These are phyloP conservation scores for Ceratitis capitata DNA, from an alignment of 1,140 invertebrate genomes.

Conservation along the genomic window DNA sequence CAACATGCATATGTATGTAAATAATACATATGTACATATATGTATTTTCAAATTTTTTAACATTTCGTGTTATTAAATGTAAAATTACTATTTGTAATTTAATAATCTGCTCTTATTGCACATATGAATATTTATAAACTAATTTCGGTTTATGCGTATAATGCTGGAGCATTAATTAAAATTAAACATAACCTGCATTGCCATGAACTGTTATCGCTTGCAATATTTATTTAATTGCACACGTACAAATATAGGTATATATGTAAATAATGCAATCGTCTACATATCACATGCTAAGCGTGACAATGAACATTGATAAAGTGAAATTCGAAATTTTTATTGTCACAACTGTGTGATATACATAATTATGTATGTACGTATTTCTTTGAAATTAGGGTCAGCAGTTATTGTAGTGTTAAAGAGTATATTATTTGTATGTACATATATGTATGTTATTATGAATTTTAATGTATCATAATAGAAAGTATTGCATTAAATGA, in stretches of 20 bases:
- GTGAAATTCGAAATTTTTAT: neutral
- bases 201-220: neutral
- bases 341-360: too few species aligned
- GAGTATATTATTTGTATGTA: neutral
- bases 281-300: too few species aligned
- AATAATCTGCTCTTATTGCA: too few species aligned
- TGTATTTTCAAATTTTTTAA: too few species aligned
- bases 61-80: too few species aligned
- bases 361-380: too few species aligned
- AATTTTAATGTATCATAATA: neutral
- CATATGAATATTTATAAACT: too few species aligned
- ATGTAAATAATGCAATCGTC: too few species aligned
- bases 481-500: neutral
- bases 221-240: neutral
- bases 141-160: too few species aligned
- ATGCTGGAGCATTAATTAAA: neutral
- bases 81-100: too few species aligned
- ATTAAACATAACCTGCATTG: neutral
- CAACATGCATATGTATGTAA: too few species aligned
- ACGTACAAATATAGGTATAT: neutral
- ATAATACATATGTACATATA: too few species aligned
- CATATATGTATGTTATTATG: neutral
- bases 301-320: neutral
- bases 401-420: neutral
- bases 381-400: neutral